Evolutionary conservation across 92 coral and sea anemone species (phyloP), one percentile per base, ranked within the genome.

Genomic region (Phenganax marumi): DNA sequence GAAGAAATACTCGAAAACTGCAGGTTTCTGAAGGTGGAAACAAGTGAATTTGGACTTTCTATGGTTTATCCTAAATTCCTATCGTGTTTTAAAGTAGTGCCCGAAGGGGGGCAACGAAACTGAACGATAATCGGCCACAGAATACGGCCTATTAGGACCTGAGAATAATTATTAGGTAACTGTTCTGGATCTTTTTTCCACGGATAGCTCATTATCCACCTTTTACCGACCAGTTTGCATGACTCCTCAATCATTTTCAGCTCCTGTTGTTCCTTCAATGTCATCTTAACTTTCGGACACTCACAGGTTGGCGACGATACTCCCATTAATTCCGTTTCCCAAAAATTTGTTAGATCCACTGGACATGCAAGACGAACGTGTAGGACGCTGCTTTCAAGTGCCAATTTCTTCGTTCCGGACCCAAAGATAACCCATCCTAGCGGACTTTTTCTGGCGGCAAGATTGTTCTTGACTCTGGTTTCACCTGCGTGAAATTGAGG

Each of bases 371-470:
- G 76, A 51, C 88, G 81, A 22, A 81, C 82, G 18, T 54, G 73
- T 13, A 86, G 12, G 73, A 77, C 83, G 78, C 33, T 81, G 53
- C 50, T 24, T 84, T 87, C 64, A 7, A 53, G 73, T 52, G 39
- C 22, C 3, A 56, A 63, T 9, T 77, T 56, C 12, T 75, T 66
- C 0, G 47, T 54, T 26, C 50, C 76, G 65, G 71, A 53, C 51
- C 87, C 88, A 52, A 87, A 90, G 56, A 84, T 61, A 33, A 90
- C 89, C 89, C 89, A 90, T 8, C 93, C 93, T 6, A 90, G 75
- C 43, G 89, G 91, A 52, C 91, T 75, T 60, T 68, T 84, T 79
- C 91, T 75, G 39, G 68, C 83, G 11, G 84, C 89, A 3, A 85
- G 75, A 53, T 61, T 68, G 52, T 77, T 76, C 51, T 88, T 88